These are phyloP conservation scores for Papilio aristodemus DNA, from an alignment of 1,140 invertebrate genomes.

Conservation along the genomic window DNA sequence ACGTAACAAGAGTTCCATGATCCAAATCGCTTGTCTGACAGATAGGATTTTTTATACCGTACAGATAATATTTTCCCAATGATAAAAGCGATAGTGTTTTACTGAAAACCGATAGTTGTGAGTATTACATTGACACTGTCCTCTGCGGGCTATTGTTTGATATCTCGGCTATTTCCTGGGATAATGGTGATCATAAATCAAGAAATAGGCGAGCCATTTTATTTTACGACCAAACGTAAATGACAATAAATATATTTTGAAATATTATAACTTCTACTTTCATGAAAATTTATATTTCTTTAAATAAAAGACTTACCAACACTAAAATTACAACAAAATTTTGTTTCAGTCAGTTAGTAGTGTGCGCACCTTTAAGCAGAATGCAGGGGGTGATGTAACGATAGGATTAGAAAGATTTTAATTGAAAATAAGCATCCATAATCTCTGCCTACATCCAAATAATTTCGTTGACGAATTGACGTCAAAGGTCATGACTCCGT, in stretches of 20 bases:
- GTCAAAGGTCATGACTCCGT: not conserved
- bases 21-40: not conserved
- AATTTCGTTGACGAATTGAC: no score
- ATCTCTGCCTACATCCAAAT: no score
- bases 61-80: not conserved
- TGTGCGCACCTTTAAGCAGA: no score
- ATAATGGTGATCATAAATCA: conserved; percentile 16
- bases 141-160: conserved; percentile 12
- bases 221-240: conserved; percentile 16
- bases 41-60: not conserved
- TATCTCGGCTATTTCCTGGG: conserved; percentile 17
- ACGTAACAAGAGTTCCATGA: no score
- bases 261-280: not conserved
- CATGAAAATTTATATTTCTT: not conserved
- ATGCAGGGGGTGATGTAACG: no score
- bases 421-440: no score
- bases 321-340: no score
- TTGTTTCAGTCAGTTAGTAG: no score
- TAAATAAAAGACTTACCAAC: no score
- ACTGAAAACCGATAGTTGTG: conserved; percentile 9
- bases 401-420: no score
- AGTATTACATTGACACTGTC: conserved; percentile 8
- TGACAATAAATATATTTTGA: conserved; percentile 8
- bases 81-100: conserved; percentile 3
- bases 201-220: conserved; percentile 11